phyloP scores from a whole-genome alignment of 1,140 invertebrate species.

The Homalodisca vitripennis region DNA sequence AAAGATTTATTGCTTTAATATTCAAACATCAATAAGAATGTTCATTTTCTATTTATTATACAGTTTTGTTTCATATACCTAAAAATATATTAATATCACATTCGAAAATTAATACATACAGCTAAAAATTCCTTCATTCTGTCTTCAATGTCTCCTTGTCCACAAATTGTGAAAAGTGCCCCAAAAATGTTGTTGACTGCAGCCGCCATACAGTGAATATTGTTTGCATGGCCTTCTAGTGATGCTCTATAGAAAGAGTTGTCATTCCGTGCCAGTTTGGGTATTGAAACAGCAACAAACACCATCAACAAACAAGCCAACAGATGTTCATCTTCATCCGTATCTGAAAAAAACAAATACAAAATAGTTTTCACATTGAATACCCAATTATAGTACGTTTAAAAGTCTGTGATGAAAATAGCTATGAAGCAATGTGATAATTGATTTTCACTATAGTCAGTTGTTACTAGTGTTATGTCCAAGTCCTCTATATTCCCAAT shows the following conservation, averaged over 20 bases:
- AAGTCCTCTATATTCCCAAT: background rate
- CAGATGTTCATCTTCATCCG: constrained; percentile 89
- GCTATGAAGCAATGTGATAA: too few species aligned
- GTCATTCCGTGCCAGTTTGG: constrained; percentile 90
- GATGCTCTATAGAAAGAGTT: constrained; percentile 87
- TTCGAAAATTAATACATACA: constrained; percentile 52
- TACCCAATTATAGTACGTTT: background rate
- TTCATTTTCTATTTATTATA: too few species aligned
- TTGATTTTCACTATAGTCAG: too few species aligned
- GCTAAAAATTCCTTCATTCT: constrained; percentile 98
- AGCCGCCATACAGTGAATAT: constrained; percentile 95
- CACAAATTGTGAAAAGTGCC: constrained; percentile 94
- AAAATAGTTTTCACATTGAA: background rate
- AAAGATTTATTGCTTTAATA: too few species aligned
- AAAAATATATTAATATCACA: too few species aligned
- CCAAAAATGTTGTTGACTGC: constrained; percentile 97
- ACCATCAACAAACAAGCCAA: constrained; percentile 97
- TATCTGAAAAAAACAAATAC: constrained; percentile 36
- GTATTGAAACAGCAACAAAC: constrained; percentile 97
- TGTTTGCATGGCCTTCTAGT: constrained; percentile 94
- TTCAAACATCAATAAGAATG: too few species aligned
- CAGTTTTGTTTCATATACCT: too few species aligned
- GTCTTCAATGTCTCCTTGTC: constrained; percentile 93
- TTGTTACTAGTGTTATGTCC: too few species aligned
- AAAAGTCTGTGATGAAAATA: too few species aligned